Percentiles rank a stretch among this genome's conserved stretches.
Conservation (phyloP, 2,888 invertebrate genomes). For the Litoditis marina region DNA sequence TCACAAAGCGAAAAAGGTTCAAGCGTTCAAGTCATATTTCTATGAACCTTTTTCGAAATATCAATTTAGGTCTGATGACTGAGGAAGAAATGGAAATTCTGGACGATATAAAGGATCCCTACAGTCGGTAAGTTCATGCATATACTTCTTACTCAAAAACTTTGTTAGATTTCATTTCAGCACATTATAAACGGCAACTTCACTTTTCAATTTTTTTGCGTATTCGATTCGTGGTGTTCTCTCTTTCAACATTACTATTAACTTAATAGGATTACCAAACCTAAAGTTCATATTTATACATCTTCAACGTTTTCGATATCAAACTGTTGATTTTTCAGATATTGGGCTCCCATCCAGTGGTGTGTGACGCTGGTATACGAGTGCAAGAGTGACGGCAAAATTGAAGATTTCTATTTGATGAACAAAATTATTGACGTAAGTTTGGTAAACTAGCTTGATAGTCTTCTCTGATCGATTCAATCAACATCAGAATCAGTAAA, state of each 20-base stretch:
- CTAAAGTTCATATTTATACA: too few species aligned
- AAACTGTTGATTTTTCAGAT: too few species aligned
- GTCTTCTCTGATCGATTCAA: not conserved
- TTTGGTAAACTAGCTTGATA: not conserved
- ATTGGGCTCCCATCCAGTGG: slow-evolving; percentile 50
- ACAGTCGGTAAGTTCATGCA: slow-evolving; percentile 33
- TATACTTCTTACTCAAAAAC: not conserved
- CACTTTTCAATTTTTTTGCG: too few species aligned
- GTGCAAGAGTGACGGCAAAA: slow-evolving; percentile 36
- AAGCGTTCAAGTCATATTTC: too few species aligned
- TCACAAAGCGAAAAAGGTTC: too few species aligned
- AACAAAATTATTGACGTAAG: slow-evolving; percentile 47
- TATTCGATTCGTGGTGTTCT: too few species aligned
- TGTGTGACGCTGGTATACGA: slow-evolving; percentile 42
- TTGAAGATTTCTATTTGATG: slow-evolving; percentile 50
- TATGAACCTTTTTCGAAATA: too few species aligned
- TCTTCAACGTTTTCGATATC: not conserved
- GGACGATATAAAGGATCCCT: slow-evolving; percentile 51
- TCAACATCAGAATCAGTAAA: not conserved
- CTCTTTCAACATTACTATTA: too few species aligned
- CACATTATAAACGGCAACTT: not conserved
- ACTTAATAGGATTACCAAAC: too few species aligned
- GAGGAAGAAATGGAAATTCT: slow-evolving; percentile 47
- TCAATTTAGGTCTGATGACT: slow-evolving; percentile 36
- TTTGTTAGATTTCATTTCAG: too few species aligned